Conservation (phyloP, 37 sponge, comb jelly and placozoan species). For the Spongilla lacustris region DNA sequence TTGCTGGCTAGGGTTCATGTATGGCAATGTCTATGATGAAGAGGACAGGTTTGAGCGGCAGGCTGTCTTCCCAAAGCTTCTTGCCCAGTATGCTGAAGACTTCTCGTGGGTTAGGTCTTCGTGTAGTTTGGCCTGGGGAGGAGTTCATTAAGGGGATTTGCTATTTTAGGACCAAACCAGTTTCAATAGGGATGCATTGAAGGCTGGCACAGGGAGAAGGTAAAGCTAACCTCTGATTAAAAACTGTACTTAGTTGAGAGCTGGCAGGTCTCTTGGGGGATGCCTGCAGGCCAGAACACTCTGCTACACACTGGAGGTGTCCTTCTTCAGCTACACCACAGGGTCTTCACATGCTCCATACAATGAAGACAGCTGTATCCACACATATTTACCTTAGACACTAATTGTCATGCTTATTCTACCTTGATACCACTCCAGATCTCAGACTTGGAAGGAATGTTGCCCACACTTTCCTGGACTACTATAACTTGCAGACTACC, state of each 20-base stretch:
- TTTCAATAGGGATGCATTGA: slow-evolving; percentile 93
- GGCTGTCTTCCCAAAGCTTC: slow-evolving; percentile 88
- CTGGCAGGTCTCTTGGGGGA: slow-evolving; percentile 75
- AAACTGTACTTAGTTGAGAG: no score
- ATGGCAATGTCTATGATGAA: slow-evolving; percentile 95
- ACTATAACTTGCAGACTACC: slow-evolving; percentile 65
- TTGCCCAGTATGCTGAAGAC: slow-evolving; percentile 82
- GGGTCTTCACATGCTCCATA: slow-evolving; percentile 49
- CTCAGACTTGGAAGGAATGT: slow-evolving; percentile 78
- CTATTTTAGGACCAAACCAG: slow-evolving; percentile 80
- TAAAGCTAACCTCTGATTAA: slow-evolving; percentile 14
- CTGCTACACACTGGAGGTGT: slow-evolving; percentile 98
- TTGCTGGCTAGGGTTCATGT: slow-evolving; percentile 85
- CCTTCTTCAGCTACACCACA: slow-evolving; percentile 88
- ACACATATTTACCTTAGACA: not conserved
- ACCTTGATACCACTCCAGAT: slow-evolving; percentile 42
- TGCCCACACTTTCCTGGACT: slow-evolving; percentile 84
- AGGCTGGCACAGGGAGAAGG: slow-evolving; percentile 96
- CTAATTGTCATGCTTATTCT: not conserved
- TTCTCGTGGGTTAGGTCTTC: slow-evolving; percentile 87
- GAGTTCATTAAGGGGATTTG: not conserved
- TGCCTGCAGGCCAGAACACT: slow-evolving; percentile 71
- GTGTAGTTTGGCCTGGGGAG: no score
- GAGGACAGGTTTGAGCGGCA: slow-evolving; percentile 88
- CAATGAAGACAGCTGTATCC: slow-evolving; percentile 83